Conservation (phyloP, 2,797 vertebrate genomes). For the Anableps anableps region DNA sequence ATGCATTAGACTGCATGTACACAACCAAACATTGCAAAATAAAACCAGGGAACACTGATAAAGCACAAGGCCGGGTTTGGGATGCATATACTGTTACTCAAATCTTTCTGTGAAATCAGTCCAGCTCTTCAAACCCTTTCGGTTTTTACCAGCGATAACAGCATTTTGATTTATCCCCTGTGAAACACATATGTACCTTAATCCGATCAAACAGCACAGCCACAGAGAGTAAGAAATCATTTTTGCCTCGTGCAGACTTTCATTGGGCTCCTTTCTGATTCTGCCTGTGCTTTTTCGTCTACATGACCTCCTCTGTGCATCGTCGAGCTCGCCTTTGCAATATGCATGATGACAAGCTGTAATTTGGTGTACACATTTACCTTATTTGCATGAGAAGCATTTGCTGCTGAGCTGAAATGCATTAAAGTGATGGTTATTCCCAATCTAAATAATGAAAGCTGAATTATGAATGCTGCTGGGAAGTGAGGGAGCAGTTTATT, state of each 20-base stretch:
- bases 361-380: conserved; percentile 73
- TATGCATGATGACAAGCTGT: conserved; percentile 68
- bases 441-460: conserved; percentile 58
- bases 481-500: conserved; percentile 53
- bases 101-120: conserved; percentile 20
- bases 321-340: conserved; percentile 29
- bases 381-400: conserved; percentile 74
- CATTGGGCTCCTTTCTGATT: conserved; percentile 22
- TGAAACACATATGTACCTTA: conserved; percentile 58
- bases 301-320: conserved; percentile 36
- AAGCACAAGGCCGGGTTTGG: neutral
- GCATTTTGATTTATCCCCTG: conserved; percentile 62
- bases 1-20: conserved; percentile 69
- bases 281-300: conserved; percentile 20
- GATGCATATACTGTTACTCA: conserved; percentile 9
- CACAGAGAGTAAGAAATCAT: conserved; percentile 65
- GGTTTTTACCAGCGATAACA: conserved; percentile 46
- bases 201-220: conserved; percentile 65
- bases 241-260: conserved; percentile 36
- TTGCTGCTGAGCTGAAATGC: conserved; percentile 41
- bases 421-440: conserved; percentile 53
- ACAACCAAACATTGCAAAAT: conserved; percentile 45
- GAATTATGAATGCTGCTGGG: conserved; percentile 58
- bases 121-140: conserved; percentile 27
- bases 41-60: conserved; percentile 39